A percentile compares a stretch with the other conserved stretches of the same genome.
These are phyloP conservation scores for Aleiodes leptofemur DNA, from an alignment of 2,888 invertebrate species.

Conservation along the genomic window DNA sequence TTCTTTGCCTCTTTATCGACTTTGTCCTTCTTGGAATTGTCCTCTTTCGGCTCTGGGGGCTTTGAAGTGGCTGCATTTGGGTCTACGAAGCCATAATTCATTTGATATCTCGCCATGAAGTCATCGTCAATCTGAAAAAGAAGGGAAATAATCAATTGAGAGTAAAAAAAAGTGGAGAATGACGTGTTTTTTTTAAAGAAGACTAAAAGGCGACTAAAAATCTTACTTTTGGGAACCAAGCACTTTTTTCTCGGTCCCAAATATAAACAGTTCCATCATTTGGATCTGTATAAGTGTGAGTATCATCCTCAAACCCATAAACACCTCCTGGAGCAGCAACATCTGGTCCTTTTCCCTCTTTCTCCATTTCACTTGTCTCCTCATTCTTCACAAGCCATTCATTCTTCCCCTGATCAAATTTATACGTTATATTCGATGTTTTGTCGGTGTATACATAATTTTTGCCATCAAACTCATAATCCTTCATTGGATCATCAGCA, in stretches of 20 bases:
- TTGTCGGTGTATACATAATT: slow-evolving; percentile 73
- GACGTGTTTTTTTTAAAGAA: not conserved
- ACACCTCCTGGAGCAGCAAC: slow-evolving; percentile 68
- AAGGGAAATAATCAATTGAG: slow-evolving; percentile 18
- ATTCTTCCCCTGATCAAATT: slow-evolving; percentile 80
- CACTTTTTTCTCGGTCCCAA: slow-evolving; percentile 93
- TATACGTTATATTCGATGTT: slow-evolving; percentile 73
- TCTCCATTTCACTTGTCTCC: slow-evolving; percentile 56
- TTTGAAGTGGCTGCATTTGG: slow-evolving; percentile 72
- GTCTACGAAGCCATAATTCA: slow-evolving; percentile 92
- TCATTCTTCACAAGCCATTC: slow-evolving; percentile 77
- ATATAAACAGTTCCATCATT: slow-evolving; percentile 92
- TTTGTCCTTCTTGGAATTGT: slow-evolving; percentile 63
- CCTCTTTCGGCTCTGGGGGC: slow-evolving; percentile 47
- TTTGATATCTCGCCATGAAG: slow-evolving; percentile 96
- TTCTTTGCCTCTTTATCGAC: slow-evolving; percentile 66
- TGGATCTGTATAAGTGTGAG: slow-evolving; percentile 87
- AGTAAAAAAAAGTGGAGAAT: not conserved
- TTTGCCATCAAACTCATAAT: slow-evolving; percentile 71
- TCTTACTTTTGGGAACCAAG: slow-evolving; percentile 94
- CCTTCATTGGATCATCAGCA: slow-evolving; percentile 59
- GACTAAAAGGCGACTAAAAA: not conserved
- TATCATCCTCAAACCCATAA: slow-evolving; percentile 86
- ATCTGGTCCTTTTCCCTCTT: slow-evolving; percentile 59
- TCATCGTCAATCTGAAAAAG: slow-evolving; percentile 89